These are phyloP conservation scores for Drosophila sucinea DNA, from an alignment of 1,140 invertebrate genomes.

Conservation along the genomic window DNA sequence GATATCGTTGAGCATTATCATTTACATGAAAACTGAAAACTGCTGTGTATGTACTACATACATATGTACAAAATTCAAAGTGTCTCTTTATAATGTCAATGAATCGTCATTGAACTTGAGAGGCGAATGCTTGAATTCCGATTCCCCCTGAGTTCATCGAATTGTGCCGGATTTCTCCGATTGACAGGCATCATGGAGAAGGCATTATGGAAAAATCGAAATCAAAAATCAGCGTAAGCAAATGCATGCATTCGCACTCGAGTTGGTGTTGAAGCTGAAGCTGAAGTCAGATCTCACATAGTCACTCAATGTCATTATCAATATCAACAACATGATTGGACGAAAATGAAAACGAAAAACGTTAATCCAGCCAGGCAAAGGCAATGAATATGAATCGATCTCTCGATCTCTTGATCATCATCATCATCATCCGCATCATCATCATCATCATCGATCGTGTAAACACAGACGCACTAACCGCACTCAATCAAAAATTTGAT, in stretches of 20 bases:
- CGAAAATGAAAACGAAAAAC: constrained; percentile 54
- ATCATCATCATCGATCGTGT: constrained; percentile 47
- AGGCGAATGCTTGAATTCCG: constrained; percentile 21
- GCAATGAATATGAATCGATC: constrained; percentile 40
- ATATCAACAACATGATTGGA: constrained; percentile 82
- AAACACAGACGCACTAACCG: constrained; percentile 79
- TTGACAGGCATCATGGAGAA: constrained; percentile 54
- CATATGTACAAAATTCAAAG: constrained; percentile 57
- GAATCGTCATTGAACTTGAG: constrained; percentile 64
- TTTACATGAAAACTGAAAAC: constrained; percentile 46
- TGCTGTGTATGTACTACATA: constrained; percentile 27
- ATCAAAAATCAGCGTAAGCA: constrained; percentile 72
- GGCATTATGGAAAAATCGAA: constrained; percentile 38
- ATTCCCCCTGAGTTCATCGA: constrained; percentile 60
- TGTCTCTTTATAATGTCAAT: constrained; percentile 78
- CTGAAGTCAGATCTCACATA: constrained; percentile 47
- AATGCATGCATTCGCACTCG: constrained; percentile 76
- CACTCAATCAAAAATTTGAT: constrained; percentile 81
- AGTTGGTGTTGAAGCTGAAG: constrained; percentile 38
- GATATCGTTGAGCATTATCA: constrained; percentile 64
- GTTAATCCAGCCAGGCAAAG: constrained; percentile 34
- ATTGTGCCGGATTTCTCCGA: constrained; percentile 72
- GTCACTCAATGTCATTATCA: constrained; percentile 83
- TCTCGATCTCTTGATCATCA: constrained; percentile 25
- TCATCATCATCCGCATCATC: constrained; percentile 26